Percentiles rank a stretch among this genome's conserved stretches.
phyloP scores from a whole-genome alignment of 1,140 invertebrate genomes.

The Xylocopa sonorina region DNA sequence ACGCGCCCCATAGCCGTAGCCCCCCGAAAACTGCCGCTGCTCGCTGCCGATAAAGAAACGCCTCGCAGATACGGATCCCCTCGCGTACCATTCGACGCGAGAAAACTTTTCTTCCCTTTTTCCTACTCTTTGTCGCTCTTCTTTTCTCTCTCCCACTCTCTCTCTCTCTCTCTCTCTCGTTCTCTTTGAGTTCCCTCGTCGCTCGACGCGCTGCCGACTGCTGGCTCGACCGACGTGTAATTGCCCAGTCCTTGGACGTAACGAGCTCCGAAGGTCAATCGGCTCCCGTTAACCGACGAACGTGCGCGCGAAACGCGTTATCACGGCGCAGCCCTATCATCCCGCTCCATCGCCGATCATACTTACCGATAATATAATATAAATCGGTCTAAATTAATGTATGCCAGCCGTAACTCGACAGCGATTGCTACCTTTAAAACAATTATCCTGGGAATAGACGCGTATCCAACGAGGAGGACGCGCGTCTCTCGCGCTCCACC shows the following conservation, averaged over 20 bases:
- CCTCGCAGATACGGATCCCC: slow-evolving; percentile 76
- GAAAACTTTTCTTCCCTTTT: neutral
- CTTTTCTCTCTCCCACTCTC: too few species aligned
- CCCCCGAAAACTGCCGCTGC: slow-evolving; percentile 73
- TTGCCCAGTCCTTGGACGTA: slow-evolving; percentile 39
- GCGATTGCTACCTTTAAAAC: slow-evolving; percentile 35
- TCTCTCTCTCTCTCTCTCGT: neutral
- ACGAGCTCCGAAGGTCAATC: slow-evolving; percentile 42
- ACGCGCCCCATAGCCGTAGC: slow-evolving; percentile 74
- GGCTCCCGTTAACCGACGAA: slow-evolving; percentile 41
- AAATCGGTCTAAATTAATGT: slow-evolving; percentile 40
- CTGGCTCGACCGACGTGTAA: neutral
- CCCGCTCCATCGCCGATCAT: slow-evolving; percentile 32
- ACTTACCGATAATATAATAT: slow-evolving; percentile 49
- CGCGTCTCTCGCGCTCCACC: neutral
- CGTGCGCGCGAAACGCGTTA: slow-evolving; percentile 44
- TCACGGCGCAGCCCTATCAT: slow-evolving; percentile 33
- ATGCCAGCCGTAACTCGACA: slow-evolving; percentile 9
- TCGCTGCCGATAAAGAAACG: slow-evolving; percentile 78
- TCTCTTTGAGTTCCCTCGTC: neutral
- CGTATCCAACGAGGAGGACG: slow-evolving; percentile 12
- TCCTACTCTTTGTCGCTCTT: neutral
- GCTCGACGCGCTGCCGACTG: accelerated
- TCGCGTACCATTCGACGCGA: slow-evolving; percentile 30
- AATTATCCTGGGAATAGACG: slow-evolving; percentile 30